Evolutionary conservation across 2,113 vertebrate species (phyloP).

Genomic region (Raja brachyura): DNA sequence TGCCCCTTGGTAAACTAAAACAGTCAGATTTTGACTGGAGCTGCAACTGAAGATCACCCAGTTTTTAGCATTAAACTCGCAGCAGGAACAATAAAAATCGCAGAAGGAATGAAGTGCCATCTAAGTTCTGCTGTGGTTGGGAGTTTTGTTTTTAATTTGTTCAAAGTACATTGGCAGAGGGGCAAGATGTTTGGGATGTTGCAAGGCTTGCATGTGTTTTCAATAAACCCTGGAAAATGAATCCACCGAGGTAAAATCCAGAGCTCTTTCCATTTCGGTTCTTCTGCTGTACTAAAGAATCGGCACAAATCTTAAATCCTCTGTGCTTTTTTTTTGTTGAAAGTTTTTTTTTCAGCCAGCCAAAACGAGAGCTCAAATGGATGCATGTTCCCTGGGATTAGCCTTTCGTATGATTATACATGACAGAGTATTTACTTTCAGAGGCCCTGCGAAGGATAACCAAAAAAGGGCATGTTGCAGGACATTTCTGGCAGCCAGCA

Average conservation of each 20-base stretch:
- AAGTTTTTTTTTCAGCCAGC: neutral
- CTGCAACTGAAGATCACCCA: neutral
- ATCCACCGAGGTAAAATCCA: neutral
- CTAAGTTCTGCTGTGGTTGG: neutral
- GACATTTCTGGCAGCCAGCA: slow-evolving; percentile 67
- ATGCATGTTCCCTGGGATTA: slow-evolving; percentile 61
- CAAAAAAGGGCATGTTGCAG: slow-evolving; percentile 76
- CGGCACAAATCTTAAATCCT: neutral
- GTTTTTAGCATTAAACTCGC: neutral
- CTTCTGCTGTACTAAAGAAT: neutral
- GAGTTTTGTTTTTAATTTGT: neutral
- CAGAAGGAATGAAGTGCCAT: neutral
- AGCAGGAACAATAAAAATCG: neutral
- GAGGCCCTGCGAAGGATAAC: slow-evolving; percentile 76
- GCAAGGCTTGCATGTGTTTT: slow-evolving; percentile 16
- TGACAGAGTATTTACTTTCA: slow-evolving; percentile 79
- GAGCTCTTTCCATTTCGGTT: neutral
- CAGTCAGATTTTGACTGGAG: neutral
- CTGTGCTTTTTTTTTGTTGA: neutral
- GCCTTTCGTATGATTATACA: slow-evolving; percentile 75
- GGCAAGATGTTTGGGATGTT: neutral
- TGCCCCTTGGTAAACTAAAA: neutral
- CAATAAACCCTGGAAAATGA: slow-evolving; percentile 15
- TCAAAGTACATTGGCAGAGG: neutral
- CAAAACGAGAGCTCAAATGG: slow-evolving; percentile 7